Evolutionary conservation across 2,797 vertebrate species (phyloP).

Genomic region (Trichosurus vulpecula): DNA sequence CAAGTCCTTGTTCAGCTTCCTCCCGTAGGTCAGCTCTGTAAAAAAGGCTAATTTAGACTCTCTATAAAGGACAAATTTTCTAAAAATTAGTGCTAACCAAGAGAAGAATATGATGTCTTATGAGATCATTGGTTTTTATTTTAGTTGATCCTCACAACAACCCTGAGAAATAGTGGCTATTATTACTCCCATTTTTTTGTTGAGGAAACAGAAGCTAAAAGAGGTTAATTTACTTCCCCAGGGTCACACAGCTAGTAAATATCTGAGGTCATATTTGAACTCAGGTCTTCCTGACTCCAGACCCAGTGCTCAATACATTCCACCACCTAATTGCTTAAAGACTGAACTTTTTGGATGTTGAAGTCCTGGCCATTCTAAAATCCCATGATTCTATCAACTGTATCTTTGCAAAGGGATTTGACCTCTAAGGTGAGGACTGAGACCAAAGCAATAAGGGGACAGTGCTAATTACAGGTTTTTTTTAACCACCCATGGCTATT

Average conservation of each 20-base stretch:
- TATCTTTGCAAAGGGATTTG: neutral
- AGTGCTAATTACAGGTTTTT: neutral
- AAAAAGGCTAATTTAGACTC: neutral
- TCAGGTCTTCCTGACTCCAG: neutral
- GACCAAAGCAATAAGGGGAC: neutral
- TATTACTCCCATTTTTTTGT: neutral
- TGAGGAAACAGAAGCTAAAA: neutral
- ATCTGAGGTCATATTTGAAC: neutral
- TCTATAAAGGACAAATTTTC: neutral
- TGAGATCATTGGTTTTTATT: neutral
- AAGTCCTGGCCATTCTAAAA: neutral
- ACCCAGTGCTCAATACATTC: neutral
- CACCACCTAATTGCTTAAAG: neutral
- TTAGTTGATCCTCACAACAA: neutral
- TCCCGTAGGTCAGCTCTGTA: too few relatives aligned
- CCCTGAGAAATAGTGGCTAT: neutral
- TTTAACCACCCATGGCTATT: neutral
- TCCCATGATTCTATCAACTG: neutral
- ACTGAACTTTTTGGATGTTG: neutral
- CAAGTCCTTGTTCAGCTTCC: too few relatives aligned
- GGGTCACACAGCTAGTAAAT: neutral
- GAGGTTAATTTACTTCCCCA: too few relatives aligned
- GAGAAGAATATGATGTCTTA: neutral
- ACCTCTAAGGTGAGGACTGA: neutral
- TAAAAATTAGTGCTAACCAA: neutral